Evolutionary conservation across 2,113 vertebrate genomes (phyloP), one percentile per base, ranked within the genome.

Genomic region (Rynchops niger): DNA sequence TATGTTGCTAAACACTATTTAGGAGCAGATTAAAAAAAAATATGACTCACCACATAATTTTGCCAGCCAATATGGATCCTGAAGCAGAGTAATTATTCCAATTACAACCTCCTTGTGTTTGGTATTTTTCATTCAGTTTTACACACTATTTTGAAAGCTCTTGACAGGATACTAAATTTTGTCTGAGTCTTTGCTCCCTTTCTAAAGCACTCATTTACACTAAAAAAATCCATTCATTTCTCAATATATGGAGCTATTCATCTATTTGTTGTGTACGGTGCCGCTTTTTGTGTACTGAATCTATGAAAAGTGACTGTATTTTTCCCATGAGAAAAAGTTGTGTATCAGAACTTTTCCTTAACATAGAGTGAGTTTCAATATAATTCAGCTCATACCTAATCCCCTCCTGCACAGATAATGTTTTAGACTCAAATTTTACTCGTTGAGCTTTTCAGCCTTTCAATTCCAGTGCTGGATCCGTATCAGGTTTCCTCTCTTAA

Each of bases 381-480:
- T 94, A 97, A 95, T 93, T 93, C 77, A 92, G 67, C 88, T 97
- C 95, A 69, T 61, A 93, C 94, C 93, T 90, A 84, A 96, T 91
- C 84, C 94, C 91, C 94, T 97, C 67, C 93, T 95, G 86, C 94
- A 97, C 87, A 96, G 77, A 96, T 97, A 95, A 86, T 92, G 70
- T 93, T 97, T 97, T 97, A 87, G 96, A 87, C 94, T 97, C 92
- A 49, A 66, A 74, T 95, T 97, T 93, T 96, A 42, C 79, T 94
- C 93, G 98, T 88, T 97, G 94, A 97, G 83, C 91, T 94, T 96
- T 95, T 91, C 86, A 93, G 82, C 53, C 81, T 96, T 97, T 85
- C 94, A 90, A 7, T 95, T 96, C 81, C 90, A 97, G 85, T 12
- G 6, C 91, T 97, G 62, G 81, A 94, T 97, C 91, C 88, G 6